Conservation (phyloP, 2,113 vertebrate species). For the Vulpes lagopus region DNA sequence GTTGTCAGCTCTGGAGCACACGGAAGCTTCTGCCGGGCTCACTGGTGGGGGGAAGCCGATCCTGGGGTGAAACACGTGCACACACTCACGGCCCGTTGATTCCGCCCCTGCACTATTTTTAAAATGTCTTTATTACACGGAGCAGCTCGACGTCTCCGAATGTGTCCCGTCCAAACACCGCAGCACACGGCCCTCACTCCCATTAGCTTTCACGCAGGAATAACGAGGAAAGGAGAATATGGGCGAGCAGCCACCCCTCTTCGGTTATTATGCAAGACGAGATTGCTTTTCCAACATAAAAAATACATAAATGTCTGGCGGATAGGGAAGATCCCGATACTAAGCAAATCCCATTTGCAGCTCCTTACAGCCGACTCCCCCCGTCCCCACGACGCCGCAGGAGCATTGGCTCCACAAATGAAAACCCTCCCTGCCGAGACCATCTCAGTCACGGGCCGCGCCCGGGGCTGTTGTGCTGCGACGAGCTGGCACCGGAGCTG, state of each 20-base stretch:
- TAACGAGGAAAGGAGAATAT: background rate
- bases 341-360: background rate
- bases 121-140: background rate
- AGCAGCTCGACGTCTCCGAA: background rate
- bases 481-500: no score
- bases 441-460: background rate
- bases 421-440: accelerated
- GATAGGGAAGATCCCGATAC: background rate
- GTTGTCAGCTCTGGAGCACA: background rate
- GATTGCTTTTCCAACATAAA: conserved; percentile 25
- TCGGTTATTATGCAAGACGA: background rate
- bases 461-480: no score
- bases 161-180: background rate
- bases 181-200: background rate
- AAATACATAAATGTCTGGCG: background rate
- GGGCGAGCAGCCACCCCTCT: background rate
- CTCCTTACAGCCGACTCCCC: background rate
- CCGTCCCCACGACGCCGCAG: accelerated
- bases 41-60: background rate
- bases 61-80: no score
- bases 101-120: background rate
- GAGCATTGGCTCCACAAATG: background rate
- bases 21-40: background rate
- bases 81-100: background rate
- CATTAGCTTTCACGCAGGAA: background rate